Evolutionary conservation across 2,888 invertebrate species (phyloP), one percentile per base, ranked within the genome.

Genomic region (Lordiphosa andalusiaca): DNA sequence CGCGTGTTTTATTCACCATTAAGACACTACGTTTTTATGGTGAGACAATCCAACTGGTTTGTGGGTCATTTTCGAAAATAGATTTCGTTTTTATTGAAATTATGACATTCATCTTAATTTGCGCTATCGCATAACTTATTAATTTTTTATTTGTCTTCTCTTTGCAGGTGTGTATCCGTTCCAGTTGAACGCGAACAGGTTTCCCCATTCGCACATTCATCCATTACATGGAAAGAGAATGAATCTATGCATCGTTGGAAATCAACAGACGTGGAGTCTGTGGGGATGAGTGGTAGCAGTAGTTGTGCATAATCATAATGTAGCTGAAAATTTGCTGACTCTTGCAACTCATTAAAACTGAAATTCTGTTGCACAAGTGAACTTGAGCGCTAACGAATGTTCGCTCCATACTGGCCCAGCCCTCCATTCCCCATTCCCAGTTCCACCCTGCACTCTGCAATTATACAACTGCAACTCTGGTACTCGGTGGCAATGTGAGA

Each of bases 21-120:
- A 65, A 55, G 46, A 51, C 16, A 40, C 19, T 47, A 39, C 30
- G 23, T n/a, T 51, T 47, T 37, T 39, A 50, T 57, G 21, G 56
- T 46, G 53, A 67, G 57, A 67, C 72, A 57, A 68, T 60, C 38
- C 42, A 76, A 76, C 84, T 67, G 81, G 30, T 44, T 55, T n/a
- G 37, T 41, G 56, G 44, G 19, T 42, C 36, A 46, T 33, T 53
- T 25, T 72, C 40, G 66, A 84, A 80, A 80, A 82, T 84, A 73
- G 80, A 78, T 80, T 82, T 84, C 41, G 59, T 73, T 82, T 78
- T 81, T 77, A 84, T 85, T 63, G 57, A 85, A 85, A 82, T 85
- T 84, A 84, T 85, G 83, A 85, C 86, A 83, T 85, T 85, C 76
- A 85, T 82, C 84, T 84, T 82, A 73, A 82, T 82, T 82, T 83